Conservation (phyloP, 2,113 vertebrate species). For the Cranoglanis bouderius region DNA sequence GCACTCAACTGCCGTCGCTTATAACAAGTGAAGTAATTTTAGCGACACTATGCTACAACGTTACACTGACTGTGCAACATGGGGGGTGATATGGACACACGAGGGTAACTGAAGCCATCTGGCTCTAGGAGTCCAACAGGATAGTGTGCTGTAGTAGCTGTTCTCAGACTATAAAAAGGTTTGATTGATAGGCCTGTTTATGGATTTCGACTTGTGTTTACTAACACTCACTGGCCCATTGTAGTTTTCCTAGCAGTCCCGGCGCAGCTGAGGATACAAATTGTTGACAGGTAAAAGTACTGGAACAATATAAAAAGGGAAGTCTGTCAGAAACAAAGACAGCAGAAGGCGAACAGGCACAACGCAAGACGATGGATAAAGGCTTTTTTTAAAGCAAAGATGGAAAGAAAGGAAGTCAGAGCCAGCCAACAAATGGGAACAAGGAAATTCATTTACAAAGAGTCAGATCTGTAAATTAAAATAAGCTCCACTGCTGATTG, state of each 20-base stretch:
- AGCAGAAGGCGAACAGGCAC: constrained; percentile 2
- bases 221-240: not conserved
- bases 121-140: not conserved
- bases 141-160: not conserved
- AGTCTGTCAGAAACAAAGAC: constrained; percentile 34
- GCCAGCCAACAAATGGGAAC: not conserved
- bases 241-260: not conserved
- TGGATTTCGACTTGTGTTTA: constrained; percentile 13
- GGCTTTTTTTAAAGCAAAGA: not conserved
- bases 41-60: not conserved
- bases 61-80: not conserved
- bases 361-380: constrained; percentile 5
- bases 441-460: not conserved
- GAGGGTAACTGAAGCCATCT: not conserved
- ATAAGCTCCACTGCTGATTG: not conserved
- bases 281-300: not conserved
- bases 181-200: not conserved
- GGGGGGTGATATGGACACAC: not conserved
- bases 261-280: not conserved
- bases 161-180: constrained; percentile 29
- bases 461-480: not conserved
- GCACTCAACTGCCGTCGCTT: not conserved
- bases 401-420: not conserved
- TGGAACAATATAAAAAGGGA: constrained; percentile 38
- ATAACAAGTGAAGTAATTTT: not conserved